phyloP scores from a whole-genome alignment of 1,140 invertebrate genomes.

The Drosophila oshimai region DNA sequence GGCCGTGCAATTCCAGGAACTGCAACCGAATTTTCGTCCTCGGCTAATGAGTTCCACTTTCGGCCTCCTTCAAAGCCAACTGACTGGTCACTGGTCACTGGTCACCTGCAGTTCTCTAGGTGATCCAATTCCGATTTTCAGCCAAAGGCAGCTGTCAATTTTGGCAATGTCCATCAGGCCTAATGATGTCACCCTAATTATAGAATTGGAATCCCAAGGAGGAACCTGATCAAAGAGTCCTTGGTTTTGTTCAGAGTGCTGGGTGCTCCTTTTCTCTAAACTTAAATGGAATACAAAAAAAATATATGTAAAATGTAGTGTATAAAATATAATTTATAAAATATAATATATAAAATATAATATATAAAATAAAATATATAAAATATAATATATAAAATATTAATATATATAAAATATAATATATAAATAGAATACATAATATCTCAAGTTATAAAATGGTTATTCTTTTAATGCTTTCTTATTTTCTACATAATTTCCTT shows the following conservation, averaged over 20 bases:
- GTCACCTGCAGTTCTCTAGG: slow-evolving; percentile 22
- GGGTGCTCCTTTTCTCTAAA: background rate
- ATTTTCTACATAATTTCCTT: too few species aligned
- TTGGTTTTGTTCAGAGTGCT: background rate
- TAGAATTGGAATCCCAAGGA: background rate
- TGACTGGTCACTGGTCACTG: background rate
- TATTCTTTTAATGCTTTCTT: too few species aligned
- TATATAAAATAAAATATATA: too few species aligned
- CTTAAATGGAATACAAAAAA: too few species aligned
- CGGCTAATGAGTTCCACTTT: slow-evolving; percentile 46
- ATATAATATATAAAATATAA: too few species aligned
- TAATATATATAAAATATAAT: too few species aligned
- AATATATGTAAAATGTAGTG: too few species aligned
- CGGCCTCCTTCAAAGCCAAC: slow-evolving; percentile 31
- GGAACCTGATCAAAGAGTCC: background rate
- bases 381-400: too few species aligned
- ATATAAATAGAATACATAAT: too few species aligned
- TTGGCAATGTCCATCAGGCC: background rate
- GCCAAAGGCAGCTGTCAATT: slow-evolving; percentile 1
- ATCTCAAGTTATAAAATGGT: too few species aligned
- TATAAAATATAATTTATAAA: too few species aligned
- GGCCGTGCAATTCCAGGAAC: slow-evolving; percentile 45
- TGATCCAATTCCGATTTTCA: background rate
- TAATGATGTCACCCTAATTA: slow-evolving; percentile 41
- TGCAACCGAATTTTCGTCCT: slow-evolving; percentile 23